Evolutionary conservation across 2,888 invertebrate species (phyloP), one percentile per base, ranked within the genome.

Genomic region (Nemapogon koenigi): DNA sequence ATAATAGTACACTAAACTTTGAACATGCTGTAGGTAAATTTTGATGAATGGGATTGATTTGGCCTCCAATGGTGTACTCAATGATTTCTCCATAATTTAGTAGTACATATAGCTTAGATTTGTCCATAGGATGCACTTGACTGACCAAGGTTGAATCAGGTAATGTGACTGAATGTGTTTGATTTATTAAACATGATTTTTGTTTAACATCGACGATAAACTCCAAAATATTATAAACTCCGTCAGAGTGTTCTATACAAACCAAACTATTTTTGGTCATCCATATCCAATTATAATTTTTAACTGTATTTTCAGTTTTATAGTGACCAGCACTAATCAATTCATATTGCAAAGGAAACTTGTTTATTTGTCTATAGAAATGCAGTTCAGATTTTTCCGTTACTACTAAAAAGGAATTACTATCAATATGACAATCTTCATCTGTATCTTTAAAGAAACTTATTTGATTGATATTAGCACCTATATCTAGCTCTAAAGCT

Each of bases 201-300:
- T 19, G 2, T 13, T 57, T 49, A 38, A 44, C 43, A 19, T 42
- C 47, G 44, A 71, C 49, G 37, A 37, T 45, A 50, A 57, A 71
- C 43, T 73, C 64, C 28, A 62, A 41, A 35, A 76, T 44, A 45
- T 55, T 51, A 43, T 66, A 62, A 31, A 42, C 45, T 35, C 52
- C 49, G 35, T 53, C 49, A 31, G 57, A 53, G 41, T 63, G 46
- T 39, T 46, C 51, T 35, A 59, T 41, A 49, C 79, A 81, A 16
- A 83, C 46, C 19, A 85, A 47, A 15, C 56, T 61, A 41, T 80
- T 52, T 40, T 60, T 46, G 41, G 70, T 66, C 3, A 82, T 50
- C 85, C 85, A 86, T 40, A 72, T 51, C 71, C 83, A 84, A 51
- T 84, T 83, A 50, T 78, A 78, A 58, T 51, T 55, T 56, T 64